phyloP scores from a whole-genome alignment of 1,140 invertebrate genomes.

The Sinonovacula constricta region DNA sequence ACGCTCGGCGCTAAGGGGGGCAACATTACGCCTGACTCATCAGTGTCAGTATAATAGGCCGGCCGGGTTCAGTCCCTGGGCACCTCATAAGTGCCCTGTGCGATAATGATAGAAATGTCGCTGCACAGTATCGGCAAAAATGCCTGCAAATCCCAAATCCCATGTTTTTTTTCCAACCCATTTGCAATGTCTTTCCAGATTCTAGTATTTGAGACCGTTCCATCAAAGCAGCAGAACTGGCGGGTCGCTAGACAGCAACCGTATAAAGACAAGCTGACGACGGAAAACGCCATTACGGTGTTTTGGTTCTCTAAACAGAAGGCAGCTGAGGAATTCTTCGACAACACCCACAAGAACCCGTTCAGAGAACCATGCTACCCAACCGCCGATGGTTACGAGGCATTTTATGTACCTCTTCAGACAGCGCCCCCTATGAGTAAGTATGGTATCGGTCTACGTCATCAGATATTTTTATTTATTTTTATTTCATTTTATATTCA shows the following conservation, averaged over 20 bases:
- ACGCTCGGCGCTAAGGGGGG: no score
- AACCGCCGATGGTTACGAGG: conserved; percentile 37
- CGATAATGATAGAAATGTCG: not conserved
- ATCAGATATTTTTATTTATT: no score
- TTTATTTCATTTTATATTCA: no score
- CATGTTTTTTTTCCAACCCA: not conserved
- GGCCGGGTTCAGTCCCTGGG: no score
- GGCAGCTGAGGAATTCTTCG: conserved; percentile 29
- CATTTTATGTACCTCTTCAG: conserved; percentile 41
- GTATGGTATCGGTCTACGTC: not conserved
- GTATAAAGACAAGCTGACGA: conserved; percentile 8
- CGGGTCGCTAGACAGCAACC: conserved; percentile 1
- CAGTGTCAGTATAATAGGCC: no score
- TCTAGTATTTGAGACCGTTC: conserved; percentile 22
- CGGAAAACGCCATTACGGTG: conserved; percentile 25
- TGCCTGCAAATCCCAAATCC: not conserved
- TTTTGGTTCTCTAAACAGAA: conserved; percentile 40
- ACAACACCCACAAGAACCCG: conserved; percentile 21
- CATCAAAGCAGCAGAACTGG: conserved; percentile 38
- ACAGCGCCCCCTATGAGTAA: conserved; percentile 28
- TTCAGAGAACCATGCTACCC: conserved; percentile 42
- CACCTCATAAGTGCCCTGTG: no score
- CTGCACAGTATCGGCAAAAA: not conserved
- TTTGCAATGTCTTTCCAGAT: conserved; percentile 15
- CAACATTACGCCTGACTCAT: no score